Conservation (phyloP, 1,140 invertebrate genomes). For the Harpegnathos saltator region DNA sequence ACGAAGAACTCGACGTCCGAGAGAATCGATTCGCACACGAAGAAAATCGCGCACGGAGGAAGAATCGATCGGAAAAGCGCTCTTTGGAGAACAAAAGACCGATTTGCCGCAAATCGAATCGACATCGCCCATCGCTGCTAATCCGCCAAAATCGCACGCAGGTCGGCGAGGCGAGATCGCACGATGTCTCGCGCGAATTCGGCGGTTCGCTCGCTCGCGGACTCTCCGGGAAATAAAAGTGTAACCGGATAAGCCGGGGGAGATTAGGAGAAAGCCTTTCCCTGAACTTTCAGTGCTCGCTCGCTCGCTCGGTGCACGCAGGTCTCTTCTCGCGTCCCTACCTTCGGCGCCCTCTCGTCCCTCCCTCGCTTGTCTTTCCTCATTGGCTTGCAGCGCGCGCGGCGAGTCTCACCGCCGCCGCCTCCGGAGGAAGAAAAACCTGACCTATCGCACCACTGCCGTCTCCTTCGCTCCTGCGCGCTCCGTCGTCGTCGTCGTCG, state of each 20-base stretch:
- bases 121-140: no score
- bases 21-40: no score
- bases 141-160: no score
- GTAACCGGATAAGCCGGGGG: not conserved
- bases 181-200: not conserved
- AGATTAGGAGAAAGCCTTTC: slow-evolving; percentile 34
- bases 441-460: slow-evolving; percentile 63
- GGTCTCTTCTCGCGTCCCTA: slow-evolving; percentile 28
- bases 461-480: not conserved
- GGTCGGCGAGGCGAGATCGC: no score
- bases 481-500: no score
- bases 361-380: slow-evolving; percentile 44
- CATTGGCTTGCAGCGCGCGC: slow-evolving; percentile 54
- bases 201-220: not conserved
- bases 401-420: slow-evolving; percentile 44
- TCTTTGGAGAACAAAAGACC: no score
- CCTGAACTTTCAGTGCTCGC: slow-evolving; percentile 38
- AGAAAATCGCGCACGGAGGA: no score
- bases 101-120: no score
- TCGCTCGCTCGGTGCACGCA: slow-evolving; percentile 11
- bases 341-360: slow-evolving; percentile 3
- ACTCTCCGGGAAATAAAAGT: not conserved
- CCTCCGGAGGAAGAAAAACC: slow-evolving; percentile 58
- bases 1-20: no score
- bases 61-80: no score